Percentiles rank a stretch among this genome's conserved stretches.
These are phyloP conservation scores for Sylvicola fuscatus DNA, from an alignment of 2,888 invertebrate species.

Conservation along the genomic window DNA sequence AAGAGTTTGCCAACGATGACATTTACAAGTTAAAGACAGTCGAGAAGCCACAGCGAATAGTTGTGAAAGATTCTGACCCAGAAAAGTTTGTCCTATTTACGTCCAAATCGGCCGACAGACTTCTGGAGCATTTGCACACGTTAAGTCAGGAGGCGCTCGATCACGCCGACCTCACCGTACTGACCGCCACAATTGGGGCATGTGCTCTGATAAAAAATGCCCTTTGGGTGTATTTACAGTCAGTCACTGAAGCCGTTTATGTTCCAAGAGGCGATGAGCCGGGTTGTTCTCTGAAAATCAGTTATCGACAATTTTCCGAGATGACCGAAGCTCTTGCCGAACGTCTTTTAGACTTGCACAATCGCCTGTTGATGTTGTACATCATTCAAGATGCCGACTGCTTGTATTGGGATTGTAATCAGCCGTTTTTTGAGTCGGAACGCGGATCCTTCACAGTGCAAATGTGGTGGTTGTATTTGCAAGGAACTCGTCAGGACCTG, in stretches of 20 bases:
- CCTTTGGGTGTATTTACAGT: constrained; percentile 52
- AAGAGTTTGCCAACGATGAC: constrained; percentile 22
- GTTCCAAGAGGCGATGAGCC: constrained; percentile 24
- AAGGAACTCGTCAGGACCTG: constrained; percentile 60
- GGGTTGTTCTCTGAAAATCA: constrained; percentile 28
- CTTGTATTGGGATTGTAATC: constrained; percentile 46
- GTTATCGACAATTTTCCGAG: constrained; percentile 55
- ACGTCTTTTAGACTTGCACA: constrained; percentile 59
- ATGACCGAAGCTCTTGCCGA: constrained; percentile 74
- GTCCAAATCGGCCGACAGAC: constrained; percentile 49
- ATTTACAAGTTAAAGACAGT: constrained; percentile 24
- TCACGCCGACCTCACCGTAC: constrained; percentile 61
- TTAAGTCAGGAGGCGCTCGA: constrained; percentile 67
- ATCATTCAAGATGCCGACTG: constrained; percentile 67
- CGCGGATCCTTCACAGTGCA: constrained; percentile 63
- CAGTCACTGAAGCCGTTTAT: constrained; percentile 19
- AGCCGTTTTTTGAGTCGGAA: constrained; percentile 47
- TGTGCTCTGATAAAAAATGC: constrained; percentile 59
- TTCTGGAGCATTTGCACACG: constrained; percentile 57
- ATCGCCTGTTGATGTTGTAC: constrained; percentile 53
- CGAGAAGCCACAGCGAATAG: constrained; percentile 18
- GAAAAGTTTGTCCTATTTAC: constrained; percentile 41
- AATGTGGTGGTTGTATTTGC: constrained; percentile 80
- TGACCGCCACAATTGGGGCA: constrained; percentile 64
- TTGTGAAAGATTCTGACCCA: constrained; percentile 56